Percentiles rank a stretch among this genome's conserved stretches.
These are phyloP conservation scores for Eubasilissa splendida DNA, from an alignment of 2,888 invertebrate genomes.

Conservation along the genomic window DNA sequence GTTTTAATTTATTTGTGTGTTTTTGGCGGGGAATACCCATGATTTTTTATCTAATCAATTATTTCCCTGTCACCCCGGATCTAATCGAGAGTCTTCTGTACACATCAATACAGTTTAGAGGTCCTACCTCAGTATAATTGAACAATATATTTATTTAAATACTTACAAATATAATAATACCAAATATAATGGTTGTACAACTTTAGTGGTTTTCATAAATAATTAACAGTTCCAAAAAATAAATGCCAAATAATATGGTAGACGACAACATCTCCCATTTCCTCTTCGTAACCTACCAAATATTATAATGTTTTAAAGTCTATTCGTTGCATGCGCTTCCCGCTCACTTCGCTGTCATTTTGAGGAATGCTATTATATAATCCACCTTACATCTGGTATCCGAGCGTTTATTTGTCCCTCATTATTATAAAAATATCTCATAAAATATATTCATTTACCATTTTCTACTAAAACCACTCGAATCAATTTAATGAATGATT, in stretches of 20 bases:
- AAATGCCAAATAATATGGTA: constrained; percentile 11
- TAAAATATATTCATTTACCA: constrained; percentile 35
- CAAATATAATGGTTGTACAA: constrained; percentile 18
- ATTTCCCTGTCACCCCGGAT: too few species aligned
- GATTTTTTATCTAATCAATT: too few species aligned
- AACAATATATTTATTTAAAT: background rate
- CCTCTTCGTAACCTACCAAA: constrained; percentile 6
- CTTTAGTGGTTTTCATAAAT: constrained; percentile 17
- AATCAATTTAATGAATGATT: background rate
- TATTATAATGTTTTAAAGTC: constrained; percentile 29
- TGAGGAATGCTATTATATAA: constrained; percentile 21
- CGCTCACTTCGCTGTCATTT: constrained; percentile 33
- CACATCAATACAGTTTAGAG: background rate
- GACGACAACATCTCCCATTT: background rate
- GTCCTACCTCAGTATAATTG: constrained; percentile 9
- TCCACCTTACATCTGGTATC: constrained; percentile 10
- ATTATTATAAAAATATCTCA: constrained; percentile 38
- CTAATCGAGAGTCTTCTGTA: too few species aligned
- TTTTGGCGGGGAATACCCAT: too few species aligned
- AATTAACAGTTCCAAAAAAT: constrained; percentile 12
- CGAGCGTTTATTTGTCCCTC: background rate
- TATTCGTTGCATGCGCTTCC: constrained; percentile 25
- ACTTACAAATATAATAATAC: constrained; percentile 9
- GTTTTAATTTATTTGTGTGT: too few species aligned
- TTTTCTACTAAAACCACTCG: constrained; percentile 20